phyloP scores from a whole-genome alignment of 2,113 vertebrate genomes.

The Carollia perspicillata region DNA sequence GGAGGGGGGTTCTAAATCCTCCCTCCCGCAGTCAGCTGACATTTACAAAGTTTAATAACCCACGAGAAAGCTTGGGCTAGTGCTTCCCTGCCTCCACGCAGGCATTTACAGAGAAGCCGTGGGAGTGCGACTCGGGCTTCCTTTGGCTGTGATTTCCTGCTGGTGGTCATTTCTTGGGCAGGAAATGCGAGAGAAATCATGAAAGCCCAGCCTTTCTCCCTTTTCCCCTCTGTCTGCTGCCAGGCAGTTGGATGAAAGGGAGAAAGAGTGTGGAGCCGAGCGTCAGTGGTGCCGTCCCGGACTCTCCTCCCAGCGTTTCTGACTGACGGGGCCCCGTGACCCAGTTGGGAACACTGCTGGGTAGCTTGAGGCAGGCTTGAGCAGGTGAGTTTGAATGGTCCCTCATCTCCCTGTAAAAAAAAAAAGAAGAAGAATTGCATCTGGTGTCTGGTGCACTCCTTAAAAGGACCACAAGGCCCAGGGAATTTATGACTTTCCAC shows the following conservation, averaged over 20 bases:
- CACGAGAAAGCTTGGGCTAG: neutral
- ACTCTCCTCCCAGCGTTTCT: neutral
- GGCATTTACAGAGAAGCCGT: constrained; percentile 1
- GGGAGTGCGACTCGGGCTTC: neutral
- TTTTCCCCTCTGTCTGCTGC: neutral
- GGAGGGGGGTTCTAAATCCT: neutral
- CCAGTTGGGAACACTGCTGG: neutral
- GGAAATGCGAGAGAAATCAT: neutral
- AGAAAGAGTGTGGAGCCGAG: neutral
- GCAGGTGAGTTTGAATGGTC: constrained; percentile 44
- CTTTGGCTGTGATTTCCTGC: neutral
- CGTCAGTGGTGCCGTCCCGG: neutral
- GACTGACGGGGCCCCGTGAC: neutral
- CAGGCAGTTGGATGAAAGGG: neutral
- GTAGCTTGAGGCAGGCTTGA: neutral
- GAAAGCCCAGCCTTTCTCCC: neutral
- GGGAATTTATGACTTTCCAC: neutral
- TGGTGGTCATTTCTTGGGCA: constrained; percentile 19
- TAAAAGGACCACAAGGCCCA: neutral
- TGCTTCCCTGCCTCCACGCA: neutral
- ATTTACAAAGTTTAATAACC: neutral
- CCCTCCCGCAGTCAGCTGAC: neutral
- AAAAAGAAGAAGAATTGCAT: neutral
- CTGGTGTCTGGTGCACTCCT: neutral
- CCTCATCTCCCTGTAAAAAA: neutral